A percentile compares a stretch with the other conserved stretches of the same genome.
These are phyloP conservation scores for Tragelaphus scriptus DNA, from an alignment of 2,113 vertebrate species.

Conservation along the genomic window DNA sequence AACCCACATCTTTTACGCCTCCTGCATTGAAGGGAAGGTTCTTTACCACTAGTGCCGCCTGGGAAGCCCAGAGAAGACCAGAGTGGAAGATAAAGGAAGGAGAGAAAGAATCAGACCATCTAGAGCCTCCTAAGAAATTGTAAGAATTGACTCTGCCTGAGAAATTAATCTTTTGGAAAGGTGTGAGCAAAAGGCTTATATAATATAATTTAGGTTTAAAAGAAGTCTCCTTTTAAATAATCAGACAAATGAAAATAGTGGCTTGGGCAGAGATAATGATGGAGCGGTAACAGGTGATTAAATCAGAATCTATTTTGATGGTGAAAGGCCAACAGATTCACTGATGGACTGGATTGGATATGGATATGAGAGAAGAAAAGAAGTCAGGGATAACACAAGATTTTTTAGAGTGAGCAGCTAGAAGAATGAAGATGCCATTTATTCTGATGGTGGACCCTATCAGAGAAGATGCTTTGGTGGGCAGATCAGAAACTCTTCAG, in stretches of 20 bases:
- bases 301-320: neutral
- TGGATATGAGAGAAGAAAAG: neutral
- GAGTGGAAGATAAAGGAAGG: neutral
- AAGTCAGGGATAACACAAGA: neutral
- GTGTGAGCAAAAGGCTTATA: neutral
- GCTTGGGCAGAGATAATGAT: neutral
- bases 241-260: neutral
- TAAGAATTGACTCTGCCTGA: neutral
- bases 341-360: neutral
- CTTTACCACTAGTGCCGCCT: neutral
- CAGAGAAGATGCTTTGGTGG: neutral
- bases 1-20: neutral
- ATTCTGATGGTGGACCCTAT: neutral
- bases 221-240: neutral
- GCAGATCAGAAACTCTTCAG: neutral
- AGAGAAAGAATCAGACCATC: neutral
- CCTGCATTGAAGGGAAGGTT: neutral
- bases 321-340: neutral
- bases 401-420: neutral
- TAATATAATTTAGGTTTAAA: neutral
- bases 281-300: neutral
- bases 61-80: neutral
- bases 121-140: neutral
- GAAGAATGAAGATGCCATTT: neutral
- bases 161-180: neutral